Evolutionary conservation across 2,113 vertebrate genomes (phyloP).

Genomic region (Cavia aperea): DNA sequence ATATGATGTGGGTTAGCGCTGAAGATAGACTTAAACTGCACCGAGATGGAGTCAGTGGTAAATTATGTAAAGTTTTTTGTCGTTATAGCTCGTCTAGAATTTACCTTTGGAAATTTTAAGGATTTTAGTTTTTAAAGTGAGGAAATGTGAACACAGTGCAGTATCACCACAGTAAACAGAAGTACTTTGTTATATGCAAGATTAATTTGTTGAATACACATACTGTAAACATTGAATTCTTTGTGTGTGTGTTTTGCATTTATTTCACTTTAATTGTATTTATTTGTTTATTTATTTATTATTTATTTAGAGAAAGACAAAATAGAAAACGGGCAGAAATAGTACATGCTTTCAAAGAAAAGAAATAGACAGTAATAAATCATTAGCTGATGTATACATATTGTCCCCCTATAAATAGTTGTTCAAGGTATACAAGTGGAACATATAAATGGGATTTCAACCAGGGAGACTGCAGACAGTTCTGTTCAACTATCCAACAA

Average conservation of each 20-base stretch:
- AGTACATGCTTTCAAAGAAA: no score
- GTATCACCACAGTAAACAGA: background rate
- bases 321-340: no score
- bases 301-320: no score
- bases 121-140: background rate
- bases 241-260: background rate
- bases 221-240: background rate
- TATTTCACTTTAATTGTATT: no score
- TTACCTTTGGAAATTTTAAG: background rate
- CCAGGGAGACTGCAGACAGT: no score
- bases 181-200: background rate
- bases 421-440: no score
- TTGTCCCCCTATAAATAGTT: no score
- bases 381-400: no score
- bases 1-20: conserved; percentile 5
- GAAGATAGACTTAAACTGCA: conserved; percentile 27
- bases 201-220: background rate
- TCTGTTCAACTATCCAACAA: no score
- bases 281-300: no score
- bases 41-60: background rate
- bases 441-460: no score
- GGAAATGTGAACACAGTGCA: background rate
- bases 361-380: no score
- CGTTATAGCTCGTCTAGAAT: background rate
- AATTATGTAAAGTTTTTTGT: background rate